Conservation (phyloP, 92 coral and sea anemone species). For the Heteractis magnifica region DNA sequence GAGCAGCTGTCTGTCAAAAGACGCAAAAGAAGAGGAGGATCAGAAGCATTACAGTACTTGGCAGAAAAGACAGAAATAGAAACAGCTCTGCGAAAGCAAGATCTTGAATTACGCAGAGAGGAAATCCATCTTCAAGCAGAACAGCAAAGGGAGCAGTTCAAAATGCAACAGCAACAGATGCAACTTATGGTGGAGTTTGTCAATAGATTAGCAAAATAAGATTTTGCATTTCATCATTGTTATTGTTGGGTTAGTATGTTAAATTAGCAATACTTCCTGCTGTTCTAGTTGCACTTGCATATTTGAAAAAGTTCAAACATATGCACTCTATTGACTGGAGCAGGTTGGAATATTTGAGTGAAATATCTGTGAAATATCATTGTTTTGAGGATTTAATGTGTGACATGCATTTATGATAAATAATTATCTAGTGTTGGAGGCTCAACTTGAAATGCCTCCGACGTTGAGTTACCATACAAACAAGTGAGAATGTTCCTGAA, state of each 20-base stretch:
- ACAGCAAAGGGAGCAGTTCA: conserved; percentile 30
- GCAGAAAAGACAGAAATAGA: conserved; percentile 29
- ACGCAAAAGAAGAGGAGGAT: conserved; percentile 33
- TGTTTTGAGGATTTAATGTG: no score
- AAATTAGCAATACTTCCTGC: not conserved
- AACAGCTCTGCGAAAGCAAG: conserved; percentile 36
- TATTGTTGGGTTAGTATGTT: not conserved
- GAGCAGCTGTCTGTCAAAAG: conserved; percentile 27
- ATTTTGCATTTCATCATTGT: not conserved
- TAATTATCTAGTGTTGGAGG: no score
- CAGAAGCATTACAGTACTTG: conserved; percentile 38
- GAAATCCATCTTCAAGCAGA: conserved; percentile 34
- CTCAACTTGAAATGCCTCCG: no score
- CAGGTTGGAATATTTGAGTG: no score
- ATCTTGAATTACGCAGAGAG: conserved; percentile 43
- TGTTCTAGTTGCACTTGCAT: no score
- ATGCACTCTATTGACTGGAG: no score
- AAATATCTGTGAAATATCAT: no score
- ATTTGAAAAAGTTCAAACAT: no score
- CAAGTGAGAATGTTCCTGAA: no score
- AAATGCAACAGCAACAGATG: conserved; percentile 34
- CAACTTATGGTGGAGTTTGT: conserved; percentile 1
- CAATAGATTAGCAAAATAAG: conserved; percentile 1
- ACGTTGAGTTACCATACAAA: no score
- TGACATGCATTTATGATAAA: no score